Conservation (phyloP, 2,113 vertebrate genomes). For the Notiomystis cincta region DNA sequence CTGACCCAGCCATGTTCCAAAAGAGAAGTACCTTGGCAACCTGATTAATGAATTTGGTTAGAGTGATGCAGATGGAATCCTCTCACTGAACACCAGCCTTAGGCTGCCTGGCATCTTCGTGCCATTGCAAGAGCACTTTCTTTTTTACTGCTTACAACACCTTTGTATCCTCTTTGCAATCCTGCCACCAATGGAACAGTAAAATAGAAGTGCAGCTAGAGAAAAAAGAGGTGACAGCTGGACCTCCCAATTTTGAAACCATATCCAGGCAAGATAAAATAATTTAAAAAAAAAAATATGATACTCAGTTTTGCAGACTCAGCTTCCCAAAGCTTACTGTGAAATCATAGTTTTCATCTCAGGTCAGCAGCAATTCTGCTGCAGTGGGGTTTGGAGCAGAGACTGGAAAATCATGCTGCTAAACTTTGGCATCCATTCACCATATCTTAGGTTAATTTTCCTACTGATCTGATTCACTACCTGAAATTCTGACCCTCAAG, state of each 20-base stretch:
- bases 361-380: background rate
- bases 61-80: background rate
- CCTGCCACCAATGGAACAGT: background rate
- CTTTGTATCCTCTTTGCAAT: background rate
- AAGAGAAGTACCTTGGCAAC: background rate
- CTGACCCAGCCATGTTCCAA: background rate
- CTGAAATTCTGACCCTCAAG: background rate
- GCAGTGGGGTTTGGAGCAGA: background rate
- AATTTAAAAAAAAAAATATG: fast-evolving
- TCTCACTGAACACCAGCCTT: background rate
- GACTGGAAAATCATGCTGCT: background rate
- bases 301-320: background rate
- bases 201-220: background rate
- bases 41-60: background rate
- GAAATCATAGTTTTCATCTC: background rate
- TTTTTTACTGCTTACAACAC: background rate
- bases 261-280: background rate
- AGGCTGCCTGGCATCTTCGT: background rate
- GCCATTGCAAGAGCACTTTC: background rate
- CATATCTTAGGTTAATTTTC: background rate
- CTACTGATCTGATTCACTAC: background rate
- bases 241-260: background rate
- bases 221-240: background rate
- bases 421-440: background rate
- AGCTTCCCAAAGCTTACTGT: background rate